These are phyloP conservation scores for Neoascia interrupta DNA, from an alignment of 2,888 invertebrate species.

Conservation along the genomic window DNA sequence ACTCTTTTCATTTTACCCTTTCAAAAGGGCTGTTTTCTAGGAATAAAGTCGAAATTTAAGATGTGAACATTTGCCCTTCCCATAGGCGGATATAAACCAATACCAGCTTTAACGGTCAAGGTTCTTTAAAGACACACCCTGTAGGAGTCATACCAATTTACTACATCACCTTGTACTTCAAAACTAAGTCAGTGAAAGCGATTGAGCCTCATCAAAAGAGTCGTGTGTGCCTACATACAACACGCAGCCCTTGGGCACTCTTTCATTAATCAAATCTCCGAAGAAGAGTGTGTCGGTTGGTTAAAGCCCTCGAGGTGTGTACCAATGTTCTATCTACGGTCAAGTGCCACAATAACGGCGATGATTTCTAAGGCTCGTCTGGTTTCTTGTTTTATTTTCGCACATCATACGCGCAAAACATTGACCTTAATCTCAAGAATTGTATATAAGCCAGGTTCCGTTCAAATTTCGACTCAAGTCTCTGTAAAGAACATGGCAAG, in stretches of 20 bases:
- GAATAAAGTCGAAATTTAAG: too few species aligned
- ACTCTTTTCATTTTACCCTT: too few species aligned
- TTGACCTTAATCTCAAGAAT: constrained; percentile 45
- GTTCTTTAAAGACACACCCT: too few species aligned
- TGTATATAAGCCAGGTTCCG: constrained; percentile 42
- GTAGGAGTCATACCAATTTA: too few species aligned
- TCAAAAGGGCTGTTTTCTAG: too few species aligned
- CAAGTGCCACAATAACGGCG: constrained; percentile 57
- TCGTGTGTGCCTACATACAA: constrained; percentile 7
- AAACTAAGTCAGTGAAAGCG: constrained; percentile 52
- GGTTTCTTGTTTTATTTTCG: background rate
- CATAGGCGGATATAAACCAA: too few species aligned
- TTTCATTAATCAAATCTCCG: constrained; percentile 52
- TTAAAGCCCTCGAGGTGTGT: constrained; percentile 38
- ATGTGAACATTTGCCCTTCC: too few species aligned
- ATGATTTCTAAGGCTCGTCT: constrained; percentile 22
- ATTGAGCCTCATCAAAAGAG: constrained; percentile 15
- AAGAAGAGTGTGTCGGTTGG: constrained; percentile 44
- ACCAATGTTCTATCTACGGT: constrained; percentile 48
- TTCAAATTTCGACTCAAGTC: constrained; percentile 29
- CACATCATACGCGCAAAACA: constrained; percentile 28
- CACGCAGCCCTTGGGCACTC: constrained; percentile 32
- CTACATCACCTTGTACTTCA: too few species aligned
- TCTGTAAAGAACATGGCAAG: constrained; percentile 33
- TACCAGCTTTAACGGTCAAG: too few species aligned